Base-by-base conservation (phyloP, 2,888 invertebrate species). In the Apamea anceps region DNA sequence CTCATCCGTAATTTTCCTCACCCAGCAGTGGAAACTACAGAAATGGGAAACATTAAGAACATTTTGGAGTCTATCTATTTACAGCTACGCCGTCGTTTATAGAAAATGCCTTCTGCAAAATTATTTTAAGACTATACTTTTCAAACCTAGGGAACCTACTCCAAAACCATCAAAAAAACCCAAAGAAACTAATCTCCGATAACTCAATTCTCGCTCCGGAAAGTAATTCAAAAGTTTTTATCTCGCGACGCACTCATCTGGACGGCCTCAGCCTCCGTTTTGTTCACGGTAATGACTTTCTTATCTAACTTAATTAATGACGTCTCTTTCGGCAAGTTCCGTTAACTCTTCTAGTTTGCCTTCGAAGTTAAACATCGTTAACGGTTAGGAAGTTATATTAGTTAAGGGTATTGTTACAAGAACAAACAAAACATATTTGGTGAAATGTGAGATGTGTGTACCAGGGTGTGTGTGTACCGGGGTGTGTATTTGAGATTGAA, bases 221-320 rank as follows among this genome's bases (percentile, higher is more conserved):
- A 85, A 87, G 72, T 90, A 85, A 86, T 84, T 74, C 78, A 67
- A 81, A 88, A 89, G 68, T 87, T 88, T 81, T 87, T 90, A 89
- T 90, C 89, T 87, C 32, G n/a, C 63, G 51, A 75, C 85, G 82
- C 89, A 84, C 81, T 89, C 84, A 37, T 80, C 87, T 80, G 83
- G 80, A 75, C 51, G 70, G n/a, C 21, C 67, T 45, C 48, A 65
- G 63, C 57, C 77, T 66, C 73, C 13, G 72, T 77, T 85, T 82
- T 85, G 87, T 88, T 82, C 84, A 78, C 78, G 45, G 80, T 84
- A 89, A 89, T 81, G 85, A 89, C 82, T 88, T 89, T 81, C 81
- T 89, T 89, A 89, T 85, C 89, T 81, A 72, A 81, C 51, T 85
- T 81, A 80, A 88, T 89, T 89, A 90, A 87, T 85, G 82, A 63